phyloP scores from a whole-genome alignment of 2,113 vertebrate species.

The Larimichthys crocea region DNA sequence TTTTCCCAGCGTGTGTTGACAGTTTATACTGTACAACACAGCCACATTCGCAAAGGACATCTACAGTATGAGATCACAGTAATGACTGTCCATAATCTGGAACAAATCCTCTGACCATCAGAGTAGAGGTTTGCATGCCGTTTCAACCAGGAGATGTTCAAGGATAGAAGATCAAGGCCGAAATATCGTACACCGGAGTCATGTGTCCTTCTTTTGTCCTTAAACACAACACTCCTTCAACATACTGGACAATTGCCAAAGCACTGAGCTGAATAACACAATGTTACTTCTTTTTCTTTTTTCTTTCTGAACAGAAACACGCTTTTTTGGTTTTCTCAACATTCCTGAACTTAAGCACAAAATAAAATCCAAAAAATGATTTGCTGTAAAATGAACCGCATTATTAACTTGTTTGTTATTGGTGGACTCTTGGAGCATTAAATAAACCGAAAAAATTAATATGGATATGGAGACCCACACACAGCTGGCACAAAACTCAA shows the following conservation, averaged over 20 bases:
- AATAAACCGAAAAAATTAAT: slow-evolving; percentile 23
- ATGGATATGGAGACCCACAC: neutral
- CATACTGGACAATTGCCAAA: neutral
- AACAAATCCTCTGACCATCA: slow-evolving; percentile 50
- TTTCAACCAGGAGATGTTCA: slow-evolving; percentile 20
- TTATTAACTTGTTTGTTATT: neutral
- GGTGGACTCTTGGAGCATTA: neutral
- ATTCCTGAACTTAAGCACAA: slow-evolving; percentile 40
- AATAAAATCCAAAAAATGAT: neutral
- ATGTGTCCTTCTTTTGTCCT: slow-evolving; percentile 2
- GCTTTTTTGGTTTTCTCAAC: slow-evolving; percentile 3
- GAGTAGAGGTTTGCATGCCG: neutral
- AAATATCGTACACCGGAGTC: neutral
- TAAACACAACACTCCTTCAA: neutral
- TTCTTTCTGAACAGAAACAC: neutral
- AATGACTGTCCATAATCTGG: slow-evolving; percentile 47
- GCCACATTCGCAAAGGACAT: slow-evolving; percentile 15
- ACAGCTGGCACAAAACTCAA: slow-evolving; percentile 2
- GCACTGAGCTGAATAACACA: neutral
- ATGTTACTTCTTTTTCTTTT: neutral
- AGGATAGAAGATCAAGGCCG: slow-evolving; percentile 18
- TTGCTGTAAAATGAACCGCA: slow-evolving; percentile 9
- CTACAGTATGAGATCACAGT: slow-evolving; percentile 26
- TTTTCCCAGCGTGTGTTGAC: neutral
- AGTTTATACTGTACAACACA: neutral